A percentile compares a stretch with the other conserved stretches of the same genome.
phyloP scores from a whole-genome alignment of 2,888 invertebrate species.

The Nemapogon koenigi region DNA sequence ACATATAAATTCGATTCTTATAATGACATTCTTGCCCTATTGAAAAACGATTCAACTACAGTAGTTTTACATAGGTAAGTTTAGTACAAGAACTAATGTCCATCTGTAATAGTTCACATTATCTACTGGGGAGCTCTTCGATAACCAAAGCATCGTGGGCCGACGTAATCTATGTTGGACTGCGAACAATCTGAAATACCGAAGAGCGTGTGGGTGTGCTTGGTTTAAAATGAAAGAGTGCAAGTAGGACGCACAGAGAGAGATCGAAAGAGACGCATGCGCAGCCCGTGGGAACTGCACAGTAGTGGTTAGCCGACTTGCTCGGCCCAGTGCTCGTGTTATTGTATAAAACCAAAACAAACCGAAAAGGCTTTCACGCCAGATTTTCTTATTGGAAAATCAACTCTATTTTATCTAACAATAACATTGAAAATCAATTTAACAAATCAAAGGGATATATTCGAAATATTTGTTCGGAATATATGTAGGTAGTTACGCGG shows the following conservation, averaged over 20 bases:
- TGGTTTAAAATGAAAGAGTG: slow-evolving; percentile 60
- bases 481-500: slow-evolving; percentile 46
- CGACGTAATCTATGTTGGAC: slow-evolving; percentile 58
- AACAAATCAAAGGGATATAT: neutral
- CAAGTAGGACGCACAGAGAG: slow-evolving; percentile 38
- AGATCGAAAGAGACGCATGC: slow-evolving; percentile 31
- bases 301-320: slow-evolving; percentile 64
- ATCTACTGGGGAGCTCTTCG: no score
- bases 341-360: slow-evolving; percentile 51
- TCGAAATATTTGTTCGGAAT: slow-evolving; percentile 13
- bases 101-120: no score
- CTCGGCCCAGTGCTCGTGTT: slow-evolving; percentile 64
- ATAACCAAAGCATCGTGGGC: no score
- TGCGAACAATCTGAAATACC: slow-evolving; percentile 59
- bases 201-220: slow-evolving; percentile 61
- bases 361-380: slow-evolving; percentile 36
- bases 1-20: no score
- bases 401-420: slow-evolving; percentile 19
- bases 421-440: neutral
- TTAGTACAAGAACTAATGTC: no score
- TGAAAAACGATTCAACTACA: no score
- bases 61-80: no score
- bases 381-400: slow-evolving; percentile 17
- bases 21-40: no score
- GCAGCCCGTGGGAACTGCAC: slow-evolving; percentile 66